These are phyloP conservation scores for Strix uralensis DNA, from an alignment of 2,113 vertebrate genomes.

Conservation along the genomic window DNA sequence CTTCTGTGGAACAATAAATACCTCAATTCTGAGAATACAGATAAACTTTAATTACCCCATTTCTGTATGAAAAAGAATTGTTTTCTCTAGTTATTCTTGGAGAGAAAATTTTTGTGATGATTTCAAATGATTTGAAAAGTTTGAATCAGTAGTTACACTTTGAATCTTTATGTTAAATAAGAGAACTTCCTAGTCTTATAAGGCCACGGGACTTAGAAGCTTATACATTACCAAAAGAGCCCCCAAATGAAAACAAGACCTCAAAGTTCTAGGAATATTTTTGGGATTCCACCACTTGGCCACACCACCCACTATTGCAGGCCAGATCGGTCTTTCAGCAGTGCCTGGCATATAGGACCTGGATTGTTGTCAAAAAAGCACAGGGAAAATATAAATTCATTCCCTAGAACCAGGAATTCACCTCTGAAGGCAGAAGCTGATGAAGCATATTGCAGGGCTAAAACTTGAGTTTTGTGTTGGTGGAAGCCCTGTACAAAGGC, in stretches of 20 bases:
- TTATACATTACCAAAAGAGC: conserved; percentile 15
- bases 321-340: neutral
- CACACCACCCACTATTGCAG: neutral
- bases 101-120: conserved; percentile 12
- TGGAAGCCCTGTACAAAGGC: neutral
- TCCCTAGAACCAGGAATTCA: neutral
- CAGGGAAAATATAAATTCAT: neutral
- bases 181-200: conserved; percentile 31
- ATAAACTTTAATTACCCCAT: neutral
- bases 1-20: conserved; percentile 44
- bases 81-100: conserved; percentile 8
- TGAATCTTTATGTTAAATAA: conserved; percentile 41
- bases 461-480: neutral
- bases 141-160: neutral
- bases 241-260: neutral
- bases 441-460: neutral
- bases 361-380: neutral
- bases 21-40: conserved; percentile 14
- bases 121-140: conserved; percentile 1
- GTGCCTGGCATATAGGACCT: neutral
- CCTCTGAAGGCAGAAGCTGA: neutral
- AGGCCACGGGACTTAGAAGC: neutral
- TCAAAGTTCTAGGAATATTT: neutral
- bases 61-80: conserved; percentile 31
- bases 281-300: neutral